phyloP scores from a whole-genome alignment of 2,113 vertebrate genomes.

The Irena cyanogastra region DNA sequence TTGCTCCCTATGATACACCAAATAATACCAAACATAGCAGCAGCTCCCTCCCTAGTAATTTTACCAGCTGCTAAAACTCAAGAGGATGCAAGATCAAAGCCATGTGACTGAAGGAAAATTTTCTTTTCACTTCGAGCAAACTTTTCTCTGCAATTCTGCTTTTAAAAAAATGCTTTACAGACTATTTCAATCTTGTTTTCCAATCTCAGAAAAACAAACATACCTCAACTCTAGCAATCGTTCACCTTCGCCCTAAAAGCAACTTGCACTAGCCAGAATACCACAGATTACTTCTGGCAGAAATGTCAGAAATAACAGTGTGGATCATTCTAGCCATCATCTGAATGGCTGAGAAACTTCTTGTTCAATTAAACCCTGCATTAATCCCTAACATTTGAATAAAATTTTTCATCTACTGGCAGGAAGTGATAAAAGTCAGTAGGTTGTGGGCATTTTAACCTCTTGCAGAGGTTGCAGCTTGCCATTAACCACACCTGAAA shows the following conservation, averaged over 20 bases:
- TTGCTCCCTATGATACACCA: not conserved
- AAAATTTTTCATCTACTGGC: constrained; percentile 16
- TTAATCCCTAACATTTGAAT: constrained; percentile 48
- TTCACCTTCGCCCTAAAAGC: not conserved
- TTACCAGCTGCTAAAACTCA: not conserved
- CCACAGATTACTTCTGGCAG: not conserved
- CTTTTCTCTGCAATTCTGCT: not conserved
- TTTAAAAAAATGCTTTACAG: not conserved
- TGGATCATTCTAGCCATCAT: not conserved
- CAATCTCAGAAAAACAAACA: not conserved
- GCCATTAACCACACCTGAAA: constrained; percentile 33
- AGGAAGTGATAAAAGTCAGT: constrained; percentile 49
- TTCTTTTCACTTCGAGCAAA: not conserved
- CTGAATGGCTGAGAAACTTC: constrained; percentile 56
- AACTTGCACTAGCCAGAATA: not conserved
- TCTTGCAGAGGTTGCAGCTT: not conserved
- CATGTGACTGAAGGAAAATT: not conserved
- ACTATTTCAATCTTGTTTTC: not conserved
- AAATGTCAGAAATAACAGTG: not conserved
- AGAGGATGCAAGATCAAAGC: constrained; percentile 1
- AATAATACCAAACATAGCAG: not conserved
- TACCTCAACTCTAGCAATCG: not conserved
- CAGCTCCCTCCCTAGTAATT: not conserved
- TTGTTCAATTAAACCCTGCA: constrained; percentile 66
- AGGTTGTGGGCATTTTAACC: not conserved